Conservation (phyloP, 2,113 vertebrate species). For the Benitochromis conjunctus region DNA sequence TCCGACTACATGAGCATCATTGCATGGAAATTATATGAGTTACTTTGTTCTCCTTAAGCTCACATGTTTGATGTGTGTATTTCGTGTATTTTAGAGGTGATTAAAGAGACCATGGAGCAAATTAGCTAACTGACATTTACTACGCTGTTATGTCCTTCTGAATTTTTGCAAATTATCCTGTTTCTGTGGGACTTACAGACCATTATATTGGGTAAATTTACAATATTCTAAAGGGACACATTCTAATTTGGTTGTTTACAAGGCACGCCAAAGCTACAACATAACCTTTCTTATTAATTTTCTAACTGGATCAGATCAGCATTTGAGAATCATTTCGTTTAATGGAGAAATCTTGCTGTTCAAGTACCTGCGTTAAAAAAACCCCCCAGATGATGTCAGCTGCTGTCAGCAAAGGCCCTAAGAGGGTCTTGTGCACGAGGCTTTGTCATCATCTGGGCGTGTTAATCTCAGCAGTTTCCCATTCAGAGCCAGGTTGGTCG, state of each 20-base stretch:
- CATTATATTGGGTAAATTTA: not conserved
- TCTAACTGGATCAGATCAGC: not conserved
- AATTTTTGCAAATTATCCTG: not conserved
- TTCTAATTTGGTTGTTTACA: not conserved
- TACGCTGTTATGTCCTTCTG: not conserved
- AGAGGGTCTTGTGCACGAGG: conserved; percentile 11
- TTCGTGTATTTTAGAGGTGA: conserved; percentile 11
- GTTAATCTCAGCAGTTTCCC: conserved; percentile 51
- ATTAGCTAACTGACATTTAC: conserved; percentile 7
- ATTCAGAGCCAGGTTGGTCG: conserved; percentile 41
- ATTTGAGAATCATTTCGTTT: not conserved
- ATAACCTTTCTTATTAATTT: not conserved
- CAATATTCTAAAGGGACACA: not conserved
- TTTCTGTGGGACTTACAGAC: not conserved
- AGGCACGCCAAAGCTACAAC: not conserved
- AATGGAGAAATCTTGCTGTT: conserved; percentile 4
- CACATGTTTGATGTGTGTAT: conserved; percentile 3
- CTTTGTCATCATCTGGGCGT: conserved; percentile 37
- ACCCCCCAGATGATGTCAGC: conserved; percentile 11
- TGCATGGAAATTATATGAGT: conserved; percentile 50
- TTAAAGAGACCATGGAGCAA: conserved; percentile 22
- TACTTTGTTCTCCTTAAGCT: conserved; percentile 25
- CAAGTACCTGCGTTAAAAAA: not conserved
- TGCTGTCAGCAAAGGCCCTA: conserved; percentile 29
- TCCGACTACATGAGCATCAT: conserved; percentile 48